phyloP scores from a whole-genome alignment of 2,888 invertebrate species.

The Pecten maximus region DNA sequence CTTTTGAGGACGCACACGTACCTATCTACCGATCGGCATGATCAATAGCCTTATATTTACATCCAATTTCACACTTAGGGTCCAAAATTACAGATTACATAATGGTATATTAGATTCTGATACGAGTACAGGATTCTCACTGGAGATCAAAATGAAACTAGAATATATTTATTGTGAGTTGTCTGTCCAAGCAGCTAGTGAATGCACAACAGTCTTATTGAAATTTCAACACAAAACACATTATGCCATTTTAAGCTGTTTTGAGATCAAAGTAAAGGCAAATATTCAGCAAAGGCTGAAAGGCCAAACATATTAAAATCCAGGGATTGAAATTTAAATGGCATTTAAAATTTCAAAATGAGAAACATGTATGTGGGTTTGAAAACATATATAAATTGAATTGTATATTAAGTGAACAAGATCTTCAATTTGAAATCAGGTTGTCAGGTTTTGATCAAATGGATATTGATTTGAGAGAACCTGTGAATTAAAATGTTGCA shows the following conservation, averaged over 20 bases:
- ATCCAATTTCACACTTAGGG: not conserved
- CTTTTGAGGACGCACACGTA: not conserved
- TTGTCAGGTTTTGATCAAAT: not conserved
- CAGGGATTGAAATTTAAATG: slow-evolving; percentile 2
- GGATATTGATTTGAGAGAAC: not conserved
- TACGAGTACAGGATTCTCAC: not conserved
- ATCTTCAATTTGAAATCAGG: not conserved
- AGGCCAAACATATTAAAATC: not conserved
- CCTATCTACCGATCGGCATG: not conserved
- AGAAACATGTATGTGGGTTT: not conserved
- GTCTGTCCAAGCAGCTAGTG: not conserved
- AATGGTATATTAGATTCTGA: not conserved
- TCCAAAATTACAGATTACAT: slow-evolving; percentile 5
- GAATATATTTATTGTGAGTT: not conserved
- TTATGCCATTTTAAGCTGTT: not conserved
- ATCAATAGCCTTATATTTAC: not conserved
- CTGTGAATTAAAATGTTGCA: not conserved
- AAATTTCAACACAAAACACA: not conserved
- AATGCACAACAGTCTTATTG: not conserved
- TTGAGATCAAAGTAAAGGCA: not conserved
- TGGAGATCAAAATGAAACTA: not conserved
- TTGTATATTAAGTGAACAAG: not conserved
- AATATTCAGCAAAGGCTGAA: not conserved
- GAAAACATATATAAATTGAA: not conserved
- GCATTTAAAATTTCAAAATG: not conserved